Evolutionary conservation across 2,888 invertebrate genomes (phyloP).

Genomic region (Syritta pipiens): DNA sequence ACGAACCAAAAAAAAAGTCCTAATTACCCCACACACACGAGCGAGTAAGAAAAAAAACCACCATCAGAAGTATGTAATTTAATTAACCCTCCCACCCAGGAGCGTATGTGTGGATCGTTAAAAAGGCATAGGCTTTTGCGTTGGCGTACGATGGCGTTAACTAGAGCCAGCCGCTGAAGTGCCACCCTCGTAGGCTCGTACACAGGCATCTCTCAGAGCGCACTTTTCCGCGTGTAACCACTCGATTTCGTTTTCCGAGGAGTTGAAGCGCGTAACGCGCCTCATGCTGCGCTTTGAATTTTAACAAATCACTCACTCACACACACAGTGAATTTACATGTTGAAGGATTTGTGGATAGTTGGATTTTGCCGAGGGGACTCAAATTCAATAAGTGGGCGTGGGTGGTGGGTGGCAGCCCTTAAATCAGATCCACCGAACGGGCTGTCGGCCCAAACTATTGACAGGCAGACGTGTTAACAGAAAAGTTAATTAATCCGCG

Average conservation of each 20-base stretch:
- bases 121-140: background rate
- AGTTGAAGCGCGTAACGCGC: conserved; percentile 14
- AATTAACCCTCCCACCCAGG: conserved; percentile 12
- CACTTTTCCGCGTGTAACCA: conserved; percentile 20
- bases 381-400: background rate
- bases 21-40: background rate
- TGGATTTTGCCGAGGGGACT: too few species aligned
- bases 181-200: background rate
- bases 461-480: conserved; percentile 8
- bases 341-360: background rate
- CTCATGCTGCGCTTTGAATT: conserved; percentile 3
- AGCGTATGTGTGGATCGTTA: background rate
- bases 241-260: conserved; percentile 19
- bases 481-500: conserved; percentile 22
- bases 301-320: conserved; percentile 1
- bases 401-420: background rate
- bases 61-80: background rate
- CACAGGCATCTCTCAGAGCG: conserved; percentile 4
- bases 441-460: conserved; percentile 7
- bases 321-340: background rate
- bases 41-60: background rate
- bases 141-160: background rate
- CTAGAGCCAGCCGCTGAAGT: background rate
- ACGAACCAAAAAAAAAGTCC: background rate
- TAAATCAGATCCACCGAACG: conserved; percentile 1